Base-by-base conservation (phyloP, 2,113 vertebrate genomes). In the Rhinoptilus africanus region DNA sequence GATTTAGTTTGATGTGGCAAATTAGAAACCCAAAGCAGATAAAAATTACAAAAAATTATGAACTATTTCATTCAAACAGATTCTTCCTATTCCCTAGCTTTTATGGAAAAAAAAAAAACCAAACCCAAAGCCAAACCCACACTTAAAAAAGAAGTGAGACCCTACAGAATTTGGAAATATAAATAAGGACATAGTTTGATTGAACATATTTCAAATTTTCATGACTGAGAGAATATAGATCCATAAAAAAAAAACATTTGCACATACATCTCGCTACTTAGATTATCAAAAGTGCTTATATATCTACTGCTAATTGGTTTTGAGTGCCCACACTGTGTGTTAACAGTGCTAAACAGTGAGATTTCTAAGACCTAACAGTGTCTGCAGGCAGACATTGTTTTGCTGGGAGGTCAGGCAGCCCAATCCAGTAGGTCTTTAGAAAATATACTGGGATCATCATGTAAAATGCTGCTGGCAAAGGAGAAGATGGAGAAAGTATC, bases 301-400 rank as follows among this genome's bases (percentile, higher is more conserved):
- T 22, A 37, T 32, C 18, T 69, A 7, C 13, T 63, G 17, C 82
- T 60, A 77, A 14, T n/a, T 56, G 9, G 22, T 69, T 51, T 45
- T 69, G 6, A 82, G 12, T 53, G 4, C 10, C 14, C 4, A 14
- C 4, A 17, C 1, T 0, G 2, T 14, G 7, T 66, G 4, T 73
- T 91, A 87, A n/a, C 5, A 24, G 6, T 69, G 54, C 6, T 35
- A 34, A 51, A 64, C 5, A 8, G 23, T 45, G n/a, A 67, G 50
- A n/a, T 91, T 80, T 57, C 45, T 39, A 77, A 45, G 41, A 53
- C 16, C 5, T 69, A 69, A 30, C 4, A 68, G 39, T 2, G 3
- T 43, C 34, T 93, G 12, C 57, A 64, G 34, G 23, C 17, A 45
- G 18, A 19, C 4, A 4, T 13, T 41, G 16, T 37, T 77, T 20